Percentiles rank a stretch among this genome's conserved stretches.
These are phyloP conservation scores for Syrphus vitripennis DNA, from an alignment of 2,888 invertebrate genomes.

Conservation along the genomic window DNA sequence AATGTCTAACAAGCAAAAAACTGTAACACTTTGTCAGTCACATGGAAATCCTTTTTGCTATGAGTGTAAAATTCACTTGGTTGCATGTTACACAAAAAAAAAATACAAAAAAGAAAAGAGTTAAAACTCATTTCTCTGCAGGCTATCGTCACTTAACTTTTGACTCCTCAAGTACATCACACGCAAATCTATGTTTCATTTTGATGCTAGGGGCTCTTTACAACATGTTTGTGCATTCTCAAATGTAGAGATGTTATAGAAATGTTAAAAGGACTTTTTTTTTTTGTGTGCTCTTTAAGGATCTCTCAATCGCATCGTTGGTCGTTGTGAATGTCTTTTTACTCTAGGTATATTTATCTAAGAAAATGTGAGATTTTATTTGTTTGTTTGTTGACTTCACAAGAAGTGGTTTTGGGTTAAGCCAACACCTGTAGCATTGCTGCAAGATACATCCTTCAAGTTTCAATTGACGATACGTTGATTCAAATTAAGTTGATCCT, in stretches of 20 bases:
- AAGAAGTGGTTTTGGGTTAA: slow-evolving; percentile 1
- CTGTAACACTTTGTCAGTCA: slow-evolving; percentile 7
- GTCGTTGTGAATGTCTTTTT: slow-evolving; percentile 11
- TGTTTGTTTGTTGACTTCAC: neutral
- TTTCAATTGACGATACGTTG: slow-evolving; percentile 50
- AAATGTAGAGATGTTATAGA: neutral
- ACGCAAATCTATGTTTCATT: slow-evolving; percentile 42
- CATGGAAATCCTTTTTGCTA: slow-evolving; percentile 1
- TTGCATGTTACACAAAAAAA: neutral
- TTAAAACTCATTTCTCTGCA: slow-evolving; percentile 25
- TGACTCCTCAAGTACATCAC: slow-evolving; percentile 51
- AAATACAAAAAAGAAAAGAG: neutral
- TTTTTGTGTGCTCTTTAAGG: slow-evolving; percentile 3
- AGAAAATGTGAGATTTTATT: neutral
- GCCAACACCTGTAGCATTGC: slow-evolving; percentile 55
- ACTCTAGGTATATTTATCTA: neutral
- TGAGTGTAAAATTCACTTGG: neutral
- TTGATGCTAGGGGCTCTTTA: neutral
- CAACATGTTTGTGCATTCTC: neutral
- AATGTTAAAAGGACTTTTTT: neutral
- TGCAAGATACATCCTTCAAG: slow-evolving; percentile 43
- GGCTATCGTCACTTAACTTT: slow-evolving; percentile 54
- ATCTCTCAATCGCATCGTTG: slow-evolving; percentile 42
- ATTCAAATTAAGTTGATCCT: slow-evolving; percentile 4
- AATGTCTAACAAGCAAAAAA: neutral